Percentiles rank a stretch among this genome's conserved stretches.
Conservation (phyloP, 2,797 vertebrate genomes). For the Sebastes alutus region DNA sequence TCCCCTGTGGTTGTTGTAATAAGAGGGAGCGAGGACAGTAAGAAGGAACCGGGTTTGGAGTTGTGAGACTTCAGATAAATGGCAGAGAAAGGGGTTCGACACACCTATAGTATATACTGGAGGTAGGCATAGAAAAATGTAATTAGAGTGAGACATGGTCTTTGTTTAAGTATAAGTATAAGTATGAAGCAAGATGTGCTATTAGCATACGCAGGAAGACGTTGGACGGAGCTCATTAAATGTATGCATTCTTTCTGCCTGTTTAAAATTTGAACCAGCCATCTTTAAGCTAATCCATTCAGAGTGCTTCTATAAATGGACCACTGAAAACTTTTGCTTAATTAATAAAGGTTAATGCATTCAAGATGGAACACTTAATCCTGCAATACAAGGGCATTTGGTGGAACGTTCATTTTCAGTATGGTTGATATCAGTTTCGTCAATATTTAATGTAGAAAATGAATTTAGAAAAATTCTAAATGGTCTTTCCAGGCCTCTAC, state of each 20-base stretch:
- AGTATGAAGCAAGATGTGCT: background rate
- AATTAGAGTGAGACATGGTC: background rate
- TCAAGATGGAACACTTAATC: conserved; percentile 61
- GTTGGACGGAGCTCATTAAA: conserved; percentile 34
- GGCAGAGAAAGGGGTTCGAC: background rate
- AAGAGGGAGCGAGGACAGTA: background rate
- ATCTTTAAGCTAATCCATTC: conserved; percentile 45
- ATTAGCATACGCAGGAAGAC: background rate
- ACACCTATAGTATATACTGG: background rate
- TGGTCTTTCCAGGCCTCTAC: conserved; percentile 10
- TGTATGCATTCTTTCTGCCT: conserved; percentile 17
- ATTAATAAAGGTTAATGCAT: conserved; percentile 74
- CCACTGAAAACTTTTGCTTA: conserved; percentile 55
- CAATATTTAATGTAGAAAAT: conserved; percentile 58
- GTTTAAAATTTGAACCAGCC: conserved; percentile 46
- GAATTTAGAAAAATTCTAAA: conserved; percentile 10
- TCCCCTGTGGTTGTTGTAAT: background rate
- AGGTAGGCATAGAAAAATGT: background rate
- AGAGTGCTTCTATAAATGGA: conserved; percentile 66
- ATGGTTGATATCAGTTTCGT: conserved; percentile 46
- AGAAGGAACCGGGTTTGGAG: background rate
- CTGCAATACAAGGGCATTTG: conserved; percentile 51
- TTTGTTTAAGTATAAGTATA: background rate
- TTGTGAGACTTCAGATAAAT: background rate
- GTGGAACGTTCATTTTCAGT: conserved; percentile 47